Conservation (phyloP, 2,888 invertebrate genomes). For the Liodrosophila aerea region DNA sequence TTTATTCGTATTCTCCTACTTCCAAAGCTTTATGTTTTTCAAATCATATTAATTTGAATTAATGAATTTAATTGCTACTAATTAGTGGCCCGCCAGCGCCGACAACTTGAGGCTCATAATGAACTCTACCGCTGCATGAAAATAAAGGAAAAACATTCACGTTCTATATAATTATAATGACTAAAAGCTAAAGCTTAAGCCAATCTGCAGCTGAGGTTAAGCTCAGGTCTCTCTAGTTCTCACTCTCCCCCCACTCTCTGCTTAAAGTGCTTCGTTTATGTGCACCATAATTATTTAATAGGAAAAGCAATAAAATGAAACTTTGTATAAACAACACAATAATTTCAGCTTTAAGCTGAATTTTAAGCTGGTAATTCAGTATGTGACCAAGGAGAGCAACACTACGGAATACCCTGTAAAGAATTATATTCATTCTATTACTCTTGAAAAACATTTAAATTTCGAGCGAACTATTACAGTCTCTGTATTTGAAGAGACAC, state of each 20-base stretch:
- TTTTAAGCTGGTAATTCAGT: background rate
- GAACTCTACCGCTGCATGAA: slow-evolving; percentile 54
- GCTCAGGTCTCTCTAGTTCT: slow-evolving; percentile 4
- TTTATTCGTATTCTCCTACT: slow-evolving; percentile 14
- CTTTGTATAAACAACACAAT: slow-evolving; percentile 27
- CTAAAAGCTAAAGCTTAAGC: slow-evolving; percentile 6
- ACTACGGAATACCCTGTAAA: too few relatives aligned
- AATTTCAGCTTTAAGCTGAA: slow-evolving; percentile 30
- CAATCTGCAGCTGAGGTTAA: slow-evolving; percentile 22
- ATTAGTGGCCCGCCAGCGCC: slow-evolving; percentile 64
- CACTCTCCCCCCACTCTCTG: too few relatives aligned
- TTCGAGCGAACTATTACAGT: too few relatives aligned
- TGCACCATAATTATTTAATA: slow-evolving; percentile 43
- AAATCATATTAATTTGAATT: slow-evolving; percentile 75
- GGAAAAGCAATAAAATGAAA: slow-evolving; percentile 27
- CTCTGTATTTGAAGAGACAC: too few relatives aligned
- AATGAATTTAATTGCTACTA: slow-evolving; percentile 74
- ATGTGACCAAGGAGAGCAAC: too few relatives aligned
- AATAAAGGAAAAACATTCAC: slow-evolving; percentile 26
- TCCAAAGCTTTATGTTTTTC: slow-evolving; percentile 51
- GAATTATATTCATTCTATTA: too few relatives aligned
- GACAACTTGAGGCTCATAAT: slow-evolving; percentile 56
- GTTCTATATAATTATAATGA: slow-evolving; percentile 52
- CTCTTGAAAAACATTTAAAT: too few relatives aligned
- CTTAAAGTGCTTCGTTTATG: slow-evolving; percentile 19